phyloP scores from a whole-genome alignment of 2,113 vertebrate species.

The Diadophis punctatus region DNA sequence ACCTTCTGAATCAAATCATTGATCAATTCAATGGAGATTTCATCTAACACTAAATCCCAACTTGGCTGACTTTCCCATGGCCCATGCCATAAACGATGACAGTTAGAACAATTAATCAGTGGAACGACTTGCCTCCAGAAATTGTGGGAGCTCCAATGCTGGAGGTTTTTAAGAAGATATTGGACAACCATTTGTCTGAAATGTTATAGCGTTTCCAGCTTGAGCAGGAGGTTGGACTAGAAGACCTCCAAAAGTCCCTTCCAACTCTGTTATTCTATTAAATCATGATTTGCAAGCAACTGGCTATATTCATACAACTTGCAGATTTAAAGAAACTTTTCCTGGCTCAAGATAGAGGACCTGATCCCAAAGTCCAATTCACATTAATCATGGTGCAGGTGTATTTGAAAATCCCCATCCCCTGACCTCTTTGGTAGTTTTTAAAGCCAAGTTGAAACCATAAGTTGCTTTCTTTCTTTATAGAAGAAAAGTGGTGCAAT shows the following conservation, averaged over 20 bases:
- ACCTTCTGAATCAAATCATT: not conserved
- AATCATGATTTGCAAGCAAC: not conserved
- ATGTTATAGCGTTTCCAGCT: not conserved
- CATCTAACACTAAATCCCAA: not conserved
- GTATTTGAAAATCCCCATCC: not conserved
- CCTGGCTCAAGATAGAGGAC: no score
- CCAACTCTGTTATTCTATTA: not conserved
- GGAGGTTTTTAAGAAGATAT: not conserved
- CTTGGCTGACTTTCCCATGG: not conserved
- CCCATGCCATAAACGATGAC: not conserved
- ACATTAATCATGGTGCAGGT: no score
- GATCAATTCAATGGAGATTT: not conserved
- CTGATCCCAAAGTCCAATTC: no score
- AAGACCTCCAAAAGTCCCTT: not conserved
- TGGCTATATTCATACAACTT: not conserved
- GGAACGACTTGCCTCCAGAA: not conserved
- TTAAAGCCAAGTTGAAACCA: not conserved
- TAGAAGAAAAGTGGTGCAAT: not conserved
- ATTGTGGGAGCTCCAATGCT: fast-evolving
- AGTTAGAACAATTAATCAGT: not conserved
- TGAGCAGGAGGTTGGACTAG: not conserved
- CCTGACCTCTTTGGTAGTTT: not conserved
- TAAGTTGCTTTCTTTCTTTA: not conserved
- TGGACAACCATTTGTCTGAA: not conserved
- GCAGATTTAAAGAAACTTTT: not conserved